These are phyloP conservation scores for Scolopax bukidnonensis DNA, from an alignment of 2,797 vertebrate species.

Conservation along the genomic window DNA sequence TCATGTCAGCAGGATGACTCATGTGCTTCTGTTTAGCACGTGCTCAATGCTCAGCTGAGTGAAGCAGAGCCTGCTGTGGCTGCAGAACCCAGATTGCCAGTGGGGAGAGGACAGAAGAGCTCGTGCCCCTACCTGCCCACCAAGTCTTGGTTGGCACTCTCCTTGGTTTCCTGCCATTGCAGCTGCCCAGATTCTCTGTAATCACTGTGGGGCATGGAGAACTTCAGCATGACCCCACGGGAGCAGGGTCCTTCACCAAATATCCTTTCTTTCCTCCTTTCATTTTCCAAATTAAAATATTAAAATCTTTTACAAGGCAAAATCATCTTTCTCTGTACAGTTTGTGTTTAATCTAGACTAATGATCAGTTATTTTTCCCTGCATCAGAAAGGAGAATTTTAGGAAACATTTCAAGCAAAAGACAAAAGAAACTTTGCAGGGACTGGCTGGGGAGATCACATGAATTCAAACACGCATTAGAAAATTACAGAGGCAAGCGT, in stretches of 20 bases:
- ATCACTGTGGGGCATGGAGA: neutral
- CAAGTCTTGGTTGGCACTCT: neutral
- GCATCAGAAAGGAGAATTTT: neutral
- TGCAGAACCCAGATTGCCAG: neutral
- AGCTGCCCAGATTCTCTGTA: neutral
- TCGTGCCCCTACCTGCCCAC: fast-evolving
- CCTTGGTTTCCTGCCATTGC: neutral
- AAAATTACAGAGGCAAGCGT: neutral
- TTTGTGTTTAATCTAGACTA: neutral
- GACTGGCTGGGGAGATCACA: fast-evolving
- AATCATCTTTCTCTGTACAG: neutral
- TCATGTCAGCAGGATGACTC: slow-evolving; percentile 45
- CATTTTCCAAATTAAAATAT: neutral
- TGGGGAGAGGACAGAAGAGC: fast-evolving
- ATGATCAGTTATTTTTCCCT: neutral
- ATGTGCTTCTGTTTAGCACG: neutral
- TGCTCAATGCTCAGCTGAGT: slow-evolving; percentile 23
- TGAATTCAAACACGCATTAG: neutral
- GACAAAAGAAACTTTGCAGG: neutral
- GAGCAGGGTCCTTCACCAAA: neutral
- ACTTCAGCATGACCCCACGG: neutral
- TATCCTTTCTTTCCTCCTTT: neutral
- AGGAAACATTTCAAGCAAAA: neutral
- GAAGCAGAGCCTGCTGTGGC: neutral
- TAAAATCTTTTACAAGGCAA: neutral